Percentiles rank a stretch among this genome's conserved stretches.
Conservation (phyloP, 2,797 vertebrate genomes). For the Gallinago nigripennis region DNA sequence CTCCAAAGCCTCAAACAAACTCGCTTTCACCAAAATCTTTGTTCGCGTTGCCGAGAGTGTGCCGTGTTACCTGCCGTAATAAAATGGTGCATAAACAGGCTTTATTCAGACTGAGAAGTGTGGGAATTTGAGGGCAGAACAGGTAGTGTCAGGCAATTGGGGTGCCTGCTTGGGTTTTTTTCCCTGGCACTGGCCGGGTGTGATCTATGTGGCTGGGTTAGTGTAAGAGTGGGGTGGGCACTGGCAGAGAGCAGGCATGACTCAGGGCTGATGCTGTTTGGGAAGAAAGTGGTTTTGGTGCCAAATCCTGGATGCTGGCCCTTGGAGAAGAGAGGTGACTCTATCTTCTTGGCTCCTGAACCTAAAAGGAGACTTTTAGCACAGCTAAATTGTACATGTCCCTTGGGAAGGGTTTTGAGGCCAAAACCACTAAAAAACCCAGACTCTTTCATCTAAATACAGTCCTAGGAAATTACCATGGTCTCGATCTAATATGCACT, state of each 20-base stretch:
- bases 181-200: background rate
- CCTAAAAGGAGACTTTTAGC: background rate
- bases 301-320: slow-evolving; percentile 1
- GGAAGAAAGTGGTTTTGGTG: background rate
- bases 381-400: background rate
- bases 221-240: background rate
- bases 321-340: background rate
- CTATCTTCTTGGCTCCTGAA: slow-evolving; percentile 1
- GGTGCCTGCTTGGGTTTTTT: background rate
- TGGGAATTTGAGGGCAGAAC: slow-evolving; percentile 14
- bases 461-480: background rate
- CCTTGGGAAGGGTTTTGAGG: slow-evolving; percentile 2
- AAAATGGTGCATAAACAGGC: background rate
- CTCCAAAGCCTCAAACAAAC: background rate
- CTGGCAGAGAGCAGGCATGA: background rate
- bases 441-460: slow-evolving; percentile 24
- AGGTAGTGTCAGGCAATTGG: background rate
- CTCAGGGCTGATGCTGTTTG: background rate
- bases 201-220: background rate
- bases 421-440: slow-evolving; percentile 23
- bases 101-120: background rate
- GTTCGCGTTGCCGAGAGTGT: background rate
- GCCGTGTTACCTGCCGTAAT: background rate
- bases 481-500: background rate
- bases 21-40: background rate